These are phyloP conservation scores for Prunella fulvescens DNA, from an alignment of 2,113 vertebrate species.

Conservation along the genomic window DNA sequence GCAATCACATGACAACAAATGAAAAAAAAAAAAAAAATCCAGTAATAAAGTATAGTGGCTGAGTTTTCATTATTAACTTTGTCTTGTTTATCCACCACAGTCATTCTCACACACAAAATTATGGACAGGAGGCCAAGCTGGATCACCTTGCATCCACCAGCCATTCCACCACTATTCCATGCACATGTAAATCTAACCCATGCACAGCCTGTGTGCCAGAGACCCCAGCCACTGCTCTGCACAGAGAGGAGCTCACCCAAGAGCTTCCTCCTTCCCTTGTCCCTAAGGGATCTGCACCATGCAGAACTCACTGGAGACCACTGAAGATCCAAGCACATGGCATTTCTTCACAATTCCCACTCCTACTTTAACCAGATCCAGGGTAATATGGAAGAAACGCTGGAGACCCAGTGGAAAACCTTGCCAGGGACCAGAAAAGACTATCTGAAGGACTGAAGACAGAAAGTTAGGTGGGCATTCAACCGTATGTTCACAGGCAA, in stretches of 20 bases:
- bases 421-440: not conserved
- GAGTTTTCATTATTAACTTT: not conserved
- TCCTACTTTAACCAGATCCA: not conserved
- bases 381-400: not conserved
- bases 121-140: not conserved
- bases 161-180: not conserved
- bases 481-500: not conserved
- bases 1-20: not conserved
- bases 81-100: not conserved
- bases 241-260: not conserved
- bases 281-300: not conserved
- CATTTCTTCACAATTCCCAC: not conserved
- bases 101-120: not conserved
- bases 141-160: not conserved
- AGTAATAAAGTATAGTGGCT: not conserved
- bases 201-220: fast-evolving
- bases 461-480: not conserved
- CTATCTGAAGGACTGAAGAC: not conserved
- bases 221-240: not conserved
- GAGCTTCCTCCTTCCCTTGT: not conserved
- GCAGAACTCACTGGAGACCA: not conserved
- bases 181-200: fast-evolving
- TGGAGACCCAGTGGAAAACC: not conserved
- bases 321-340: not conserved
- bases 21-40: not conserved